Percentiles rank a stretch among this genome's conserved stretches.
phyloP scores from a whole-genome alignment of 2,113 vertebrate species.

The Blennius ocellaris region DNA sequence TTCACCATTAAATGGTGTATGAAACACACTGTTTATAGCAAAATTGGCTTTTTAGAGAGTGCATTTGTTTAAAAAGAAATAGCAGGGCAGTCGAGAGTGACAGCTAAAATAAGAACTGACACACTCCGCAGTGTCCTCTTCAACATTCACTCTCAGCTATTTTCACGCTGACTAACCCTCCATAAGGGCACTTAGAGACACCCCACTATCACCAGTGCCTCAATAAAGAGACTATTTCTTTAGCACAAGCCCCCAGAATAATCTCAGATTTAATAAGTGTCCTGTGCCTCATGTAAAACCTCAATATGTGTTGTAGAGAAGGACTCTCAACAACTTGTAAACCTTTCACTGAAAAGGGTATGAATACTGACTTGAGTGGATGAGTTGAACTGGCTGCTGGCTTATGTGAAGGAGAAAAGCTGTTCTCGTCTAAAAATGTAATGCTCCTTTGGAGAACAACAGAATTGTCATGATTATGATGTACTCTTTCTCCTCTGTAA shows the following conservation, averaged over 20 bases:
- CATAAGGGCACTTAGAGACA: slow-evolving; percentile 51
- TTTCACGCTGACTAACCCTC: slow-evolving; percentile 24
- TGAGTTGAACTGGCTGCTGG: slow-evolving; percentile 1
- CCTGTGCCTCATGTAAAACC: neutral
- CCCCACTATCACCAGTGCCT: slow-evolving; percentile 25
- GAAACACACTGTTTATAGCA: neutral
- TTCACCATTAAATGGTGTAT: slow-evolving; percentile 4
- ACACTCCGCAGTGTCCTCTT: slow-evolving; percentile 12
- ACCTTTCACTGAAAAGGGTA: slow-evolving; percentile 8
- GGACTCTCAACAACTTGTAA: slow-evolving; percentile 3
- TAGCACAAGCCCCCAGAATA: slow-evolving; percentile 6
- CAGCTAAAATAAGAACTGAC: slow-evolving; percentile 21
- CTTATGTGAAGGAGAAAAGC: slow-evolving; percentile 18
- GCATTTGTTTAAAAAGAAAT: slow-evolving; percentile 2
- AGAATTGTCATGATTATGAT: neutral
- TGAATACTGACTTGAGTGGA: slow-evolving; percentile 6
- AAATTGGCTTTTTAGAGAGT: neutral
- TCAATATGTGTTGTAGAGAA: neutral
- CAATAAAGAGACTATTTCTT: slow-evolving; percentile 14
- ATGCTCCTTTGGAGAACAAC: slow-evolving; percentile 19
- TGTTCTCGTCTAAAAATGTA: slow-evolving; percentile 7
- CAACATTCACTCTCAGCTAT: slow-evolving; percentile 12
- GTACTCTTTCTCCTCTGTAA: too few relatives aligned
- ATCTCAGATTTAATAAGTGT: slow-evolving; percentile 6
- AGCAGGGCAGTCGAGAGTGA: slow-evolving; percentile 18